These are phyloP conservation scores for Hemaris fuciformis DNA, from an alignment of 2,888 invertebrate genomes.

Conservation along the genomic window DNA sequence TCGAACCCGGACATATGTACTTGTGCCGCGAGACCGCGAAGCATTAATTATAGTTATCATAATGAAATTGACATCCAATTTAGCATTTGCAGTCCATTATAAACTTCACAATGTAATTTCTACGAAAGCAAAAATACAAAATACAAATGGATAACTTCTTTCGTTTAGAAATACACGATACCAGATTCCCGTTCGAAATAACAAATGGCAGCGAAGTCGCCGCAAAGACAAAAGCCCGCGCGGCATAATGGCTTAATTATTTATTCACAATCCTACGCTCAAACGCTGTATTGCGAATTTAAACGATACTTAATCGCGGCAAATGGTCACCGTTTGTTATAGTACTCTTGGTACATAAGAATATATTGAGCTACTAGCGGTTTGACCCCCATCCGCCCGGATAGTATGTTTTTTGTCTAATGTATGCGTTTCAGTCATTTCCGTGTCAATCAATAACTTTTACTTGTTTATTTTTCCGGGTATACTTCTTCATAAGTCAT, in stretches of 20 bases:
- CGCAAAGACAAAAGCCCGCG: conserved; percentile 29
- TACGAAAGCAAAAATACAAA: background rate
- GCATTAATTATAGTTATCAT: no score
- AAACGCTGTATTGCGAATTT: background rate
- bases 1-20: no score
- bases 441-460: no score
- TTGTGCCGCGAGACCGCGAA: no score
- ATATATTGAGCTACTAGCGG: no score
- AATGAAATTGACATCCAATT: background rate
- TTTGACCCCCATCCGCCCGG: no score
- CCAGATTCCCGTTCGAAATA: conserved; percentile 23
- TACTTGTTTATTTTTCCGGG: no score
- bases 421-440: no score
- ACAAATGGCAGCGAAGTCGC: conserved; percentile 22
- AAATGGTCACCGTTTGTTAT: conserved; percentile 1
- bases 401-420: no score
- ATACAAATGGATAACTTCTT: background rate
- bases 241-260: conserved; percentile 38
- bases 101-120: background rate
- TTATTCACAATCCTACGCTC: conserved; percentile 33
- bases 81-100: background rate
- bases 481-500: no score
- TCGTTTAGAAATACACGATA: background rate
- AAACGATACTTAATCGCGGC: background rate
- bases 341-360: background rate